Percentiles rank a stretch among this genome's conserved stretches.
Evolutionary conservation across 2,888 invertebrate genomes (phyloP).

Genomic region (Leucania comma): DNA sequence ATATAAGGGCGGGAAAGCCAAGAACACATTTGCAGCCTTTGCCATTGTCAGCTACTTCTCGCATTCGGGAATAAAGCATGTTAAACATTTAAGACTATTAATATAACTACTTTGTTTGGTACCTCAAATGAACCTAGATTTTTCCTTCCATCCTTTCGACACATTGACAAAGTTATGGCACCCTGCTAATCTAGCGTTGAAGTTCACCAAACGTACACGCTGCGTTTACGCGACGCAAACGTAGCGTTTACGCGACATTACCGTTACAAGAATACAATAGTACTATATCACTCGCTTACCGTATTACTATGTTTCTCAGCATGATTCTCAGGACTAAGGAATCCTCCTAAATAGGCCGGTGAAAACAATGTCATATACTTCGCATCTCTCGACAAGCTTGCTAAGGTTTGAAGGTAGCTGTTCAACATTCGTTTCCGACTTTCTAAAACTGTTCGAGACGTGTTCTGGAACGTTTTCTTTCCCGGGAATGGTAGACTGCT

Average conservation of each 20-base stretch:
- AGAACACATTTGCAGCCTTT: constrained; percentile 31
- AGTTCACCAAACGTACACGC: neutral
- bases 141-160: neutral
- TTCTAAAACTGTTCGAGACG: constrained; percentile 96
- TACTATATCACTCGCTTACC: constrained; percentile 68
- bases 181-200: neutral
- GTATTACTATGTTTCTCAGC: constrained; percentile 85
- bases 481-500: constrained; percentile 95
- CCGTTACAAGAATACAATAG: neutral
- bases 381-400: constrained; percentile 80
- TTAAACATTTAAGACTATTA: neutral
- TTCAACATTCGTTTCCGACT: constrained; percentile 95
- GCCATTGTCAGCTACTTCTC: constrained; percentile 9
- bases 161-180: neutral
- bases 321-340: constrained; percentile 86
- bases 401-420: constrained; percentile 94
- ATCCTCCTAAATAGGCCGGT: constrained; percentile 85
- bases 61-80: constrained; percentile 21
- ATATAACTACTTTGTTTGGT: neutral
- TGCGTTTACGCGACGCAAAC: neutral
- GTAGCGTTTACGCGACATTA: neutral
- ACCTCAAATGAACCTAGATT: neutral
- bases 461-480: constrained; percentile 98
- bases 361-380: constrained; percentile 83
- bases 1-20: constrained; percentile 29